Evolutionary conservation across 2,888 invertebrate species (phyloP), one percentile per base, ranked within the genome.

Genomic region (Orthosia gothica): DNA sequence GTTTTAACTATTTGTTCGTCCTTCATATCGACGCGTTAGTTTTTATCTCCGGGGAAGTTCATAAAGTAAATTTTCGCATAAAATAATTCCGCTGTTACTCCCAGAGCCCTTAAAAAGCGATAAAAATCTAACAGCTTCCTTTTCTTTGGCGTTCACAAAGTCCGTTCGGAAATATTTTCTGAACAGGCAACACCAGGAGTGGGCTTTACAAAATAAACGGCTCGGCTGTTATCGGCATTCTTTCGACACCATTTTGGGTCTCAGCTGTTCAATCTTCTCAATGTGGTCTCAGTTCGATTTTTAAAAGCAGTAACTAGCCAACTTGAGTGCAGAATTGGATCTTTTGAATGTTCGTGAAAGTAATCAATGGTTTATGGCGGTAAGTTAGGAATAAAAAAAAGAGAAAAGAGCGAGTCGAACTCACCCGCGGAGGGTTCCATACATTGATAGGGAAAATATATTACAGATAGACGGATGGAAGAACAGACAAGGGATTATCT

Each of bases 71-170:
- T 70, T 72, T 61, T 62, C 26, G 12, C 62, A 74, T 76, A 79
- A 85, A 79, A 76, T 83, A 86, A 74, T 74, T 74, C 55, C 63
- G 50, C 49, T n/a, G 49, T 23, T 69, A 70, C 66, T 64, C 50
- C 23, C 40, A 45, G 50, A 63, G 15, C 66, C 69, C 71, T 85
- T 65, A 76, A 76, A 79, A 69, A 72, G 67, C 71, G 67, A 83
- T 83, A 84, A 83, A 76, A 59, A 76, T 79, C 71, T 55, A 72
- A 74, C 64, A 83, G 74, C 45, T 74, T 85, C 76, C 76, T 52
- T 74, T 75, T 79, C 68, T 66, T 65, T 49, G 57, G 69, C 40
- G 32, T 73, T 65, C 62, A 74, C 54, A 71, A 63, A 72, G 62
- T 76, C 76, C 71, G 74, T 71, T 76, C 70, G 63, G 65, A 85